These are phyloP conservation scores for Chloroceryle inda DNA, from an alignment of 2,797 vertebrate genomes.

Conservation along the genomic window DNA sequence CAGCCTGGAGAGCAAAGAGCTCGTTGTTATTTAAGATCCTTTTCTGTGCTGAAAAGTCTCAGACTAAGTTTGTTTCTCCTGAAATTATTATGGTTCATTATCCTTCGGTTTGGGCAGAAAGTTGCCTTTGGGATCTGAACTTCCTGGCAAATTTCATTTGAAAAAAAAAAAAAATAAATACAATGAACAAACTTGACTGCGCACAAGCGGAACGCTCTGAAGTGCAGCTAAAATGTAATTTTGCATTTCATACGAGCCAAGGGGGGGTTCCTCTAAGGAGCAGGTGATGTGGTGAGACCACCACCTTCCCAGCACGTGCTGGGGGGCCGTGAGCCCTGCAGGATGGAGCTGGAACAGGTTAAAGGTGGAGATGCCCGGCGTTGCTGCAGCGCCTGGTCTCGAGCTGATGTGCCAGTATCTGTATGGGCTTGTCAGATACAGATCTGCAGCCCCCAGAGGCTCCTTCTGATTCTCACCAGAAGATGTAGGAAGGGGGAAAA, in stretches of 20 bases:
- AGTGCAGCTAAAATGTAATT: background rate
- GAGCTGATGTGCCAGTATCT: fast-evolving
- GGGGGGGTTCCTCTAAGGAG: background rate
- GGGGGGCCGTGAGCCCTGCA: fast-evolving
- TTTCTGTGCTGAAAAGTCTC: background rate
- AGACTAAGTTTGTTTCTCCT: background rate
- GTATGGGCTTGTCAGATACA: background rate
- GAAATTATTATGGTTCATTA: background rate
- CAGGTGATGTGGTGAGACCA: too few species aligned
- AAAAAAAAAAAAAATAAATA: too few species aligned
- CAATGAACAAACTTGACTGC: background rate
- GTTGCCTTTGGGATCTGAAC: background rate
- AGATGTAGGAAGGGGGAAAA: conserved; percentile 36
- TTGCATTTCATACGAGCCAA: background rate
- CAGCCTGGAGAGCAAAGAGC: background rate
- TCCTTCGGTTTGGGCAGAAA: background rate
- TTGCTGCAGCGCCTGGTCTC: background rate
- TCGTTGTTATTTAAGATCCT: fast-evolving
- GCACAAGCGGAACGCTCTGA: fast-evolving
- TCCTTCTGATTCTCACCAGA: background rate
- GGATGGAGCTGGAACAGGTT: background rate
- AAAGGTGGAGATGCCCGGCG: fast-evolving
- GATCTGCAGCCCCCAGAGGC: conserved; percentile 10
- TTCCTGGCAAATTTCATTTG: background rate
- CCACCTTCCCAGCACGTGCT: fast-evolving